Evolutionary conservation across 2,113 vertebrate genomes (phyloP).

Genomic region (Zootoca vivipara): DNA sequence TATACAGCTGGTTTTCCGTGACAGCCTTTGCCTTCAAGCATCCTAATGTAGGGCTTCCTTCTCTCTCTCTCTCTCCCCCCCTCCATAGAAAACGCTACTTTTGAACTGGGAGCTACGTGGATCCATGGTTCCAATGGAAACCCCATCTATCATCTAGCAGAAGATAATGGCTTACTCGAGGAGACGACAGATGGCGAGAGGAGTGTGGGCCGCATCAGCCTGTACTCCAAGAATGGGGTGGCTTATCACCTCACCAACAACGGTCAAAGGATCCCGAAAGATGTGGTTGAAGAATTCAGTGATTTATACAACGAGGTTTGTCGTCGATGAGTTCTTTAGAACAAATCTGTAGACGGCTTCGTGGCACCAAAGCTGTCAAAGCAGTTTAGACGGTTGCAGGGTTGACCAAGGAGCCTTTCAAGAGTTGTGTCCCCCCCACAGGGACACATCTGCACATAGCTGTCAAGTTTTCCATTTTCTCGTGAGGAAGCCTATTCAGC

Average conservation of each 20-base stretch:
- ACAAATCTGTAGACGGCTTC: too few relatives aligned
- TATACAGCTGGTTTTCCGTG: too few relatives aligned
- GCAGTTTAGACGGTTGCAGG: background rate
- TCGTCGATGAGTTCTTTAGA: background rate
- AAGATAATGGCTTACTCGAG: constrained; percentile 95
- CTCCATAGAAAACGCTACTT: constrained; percentile 85
- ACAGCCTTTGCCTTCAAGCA: background rate
- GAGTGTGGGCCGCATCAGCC: constrained; percentile 94
- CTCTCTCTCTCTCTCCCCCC: background rate
- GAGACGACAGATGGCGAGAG: constrained; percentile 92
- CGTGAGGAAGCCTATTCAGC: too few relatives aligned
- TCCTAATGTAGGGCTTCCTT: constrained; percentile 32
- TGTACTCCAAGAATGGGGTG: constrained; percentile 96
- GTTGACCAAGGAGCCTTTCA: background rate
- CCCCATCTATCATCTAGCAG: constrained; percentile 98
- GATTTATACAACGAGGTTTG: constrained; percentile 98
- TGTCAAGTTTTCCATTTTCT: too few relatives aligned
- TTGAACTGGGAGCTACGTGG: constrained; percentile 99
- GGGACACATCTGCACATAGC: too few relatives aligned
- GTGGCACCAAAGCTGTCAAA: too few relatives aligned
- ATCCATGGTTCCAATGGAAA: constrained; percentile 98
- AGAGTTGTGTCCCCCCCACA: too few relatives aligned
- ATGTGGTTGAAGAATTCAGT: constrained; percentile 99
- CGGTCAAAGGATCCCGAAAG: constrained; percentile 94
- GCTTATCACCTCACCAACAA: constrained; percentile 95